Conservation (phyloP, 2,113 vertebrate genomes). For the Tretioscincus oriximinensis region DNA sequence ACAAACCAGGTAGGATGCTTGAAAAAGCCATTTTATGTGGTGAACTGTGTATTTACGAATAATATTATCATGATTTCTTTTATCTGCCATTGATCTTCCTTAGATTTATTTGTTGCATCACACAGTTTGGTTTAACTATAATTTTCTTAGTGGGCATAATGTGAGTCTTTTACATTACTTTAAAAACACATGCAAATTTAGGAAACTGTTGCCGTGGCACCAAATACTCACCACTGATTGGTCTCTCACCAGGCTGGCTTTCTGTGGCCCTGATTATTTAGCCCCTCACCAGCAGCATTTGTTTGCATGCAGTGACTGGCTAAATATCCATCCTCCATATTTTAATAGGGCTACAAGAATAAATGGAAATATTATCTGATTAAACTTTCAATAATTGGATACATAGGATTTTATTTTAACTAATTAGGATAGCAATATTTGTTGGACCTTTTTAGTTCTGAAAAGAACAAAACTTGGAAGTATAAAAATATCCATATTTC, state of each 20-base stretch:
- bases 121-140: not conserved
- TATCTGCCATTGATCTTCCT: slow-evolving; percentile 30
- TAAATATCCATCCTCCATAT: not conserved
- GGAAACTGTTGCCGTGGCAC: not conserved
- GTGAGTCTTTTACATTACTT: not conserved
- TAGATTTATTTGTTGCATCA: slow-evolving; percentile 16
- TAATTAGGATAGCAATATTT: not conserved
- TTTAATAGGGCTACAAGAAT: slow-evolving; percentile 4
- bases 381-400: not conserved
- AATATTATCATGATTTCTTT: slow-evolving; percentile 22
- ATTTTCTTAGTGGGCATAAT: not conserved
- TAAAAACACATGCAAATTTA: not conserved
- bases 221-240: not conserved
- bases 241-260: too few relatives aligned
- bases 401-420: not conserved
- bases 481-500: not conserved
- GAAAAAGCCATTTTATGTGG: slow-evolving; percentile 56
- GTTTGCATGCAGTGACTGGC: not conserved
- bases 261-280: too few relatives aligned
- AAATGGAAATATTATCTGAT: not conserved
- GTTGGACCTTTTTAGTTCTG: slow-evolving; percentile 1
- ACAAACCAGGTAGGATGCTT: slow-evolving; percentile 63
- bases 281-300: too few relatives aligned
- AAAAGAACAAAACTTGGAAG: not conserved
- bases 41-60: slow-evolving; percentile 28